Conservation (phyloP, 2,888 invertebrate species). For the Amblyteles armatorius region DNA sequence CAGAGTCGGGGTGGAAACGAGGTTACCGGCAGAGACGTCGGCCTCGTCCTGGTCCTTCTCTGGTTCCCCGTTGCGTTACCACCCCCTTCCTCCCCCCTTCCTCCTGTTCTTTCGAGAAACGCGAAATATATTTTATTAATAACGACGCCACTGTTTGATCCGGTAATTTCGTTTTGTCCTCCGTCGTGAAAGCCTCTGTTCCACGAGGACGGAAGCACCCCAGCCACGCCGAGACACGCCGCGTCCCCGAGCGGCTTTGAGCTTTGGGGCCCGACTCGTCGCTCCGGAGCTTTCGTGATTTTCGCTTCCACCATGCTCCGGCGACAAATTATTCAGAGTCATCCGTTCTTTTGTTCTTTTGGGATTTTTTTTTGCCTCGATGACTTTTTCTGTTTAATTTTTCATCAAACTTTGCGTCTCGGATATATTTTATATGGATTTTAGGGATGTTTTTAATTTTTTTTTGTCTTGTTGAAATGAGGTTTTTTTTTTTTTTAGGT, state of each 20-base stretch:
- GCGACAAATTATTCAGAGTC: neutral
- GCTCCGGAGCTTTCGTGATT: conserved; percentile 4
- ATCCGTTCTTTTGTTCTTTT: conserved; percentile 8
- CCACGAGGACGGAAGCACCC: conserved; percentile 9
- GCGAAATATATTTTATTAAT: conserved; percentile 79
- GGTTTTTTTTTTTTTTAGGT: too few relatives aligned
- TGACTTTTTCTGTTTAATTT: neutral
- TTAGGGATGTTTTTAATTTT: neutral
- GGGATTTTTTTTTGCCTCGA: neutral
- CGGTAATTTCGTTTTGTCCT: conserved; percentile 78
- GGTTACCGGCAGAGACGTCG: conserved; percentile 74
- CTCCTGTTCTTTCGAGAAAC: conserved; percentile 50
- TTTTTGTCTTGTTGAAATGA: neutral
- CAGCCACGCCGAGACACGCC: neutral
- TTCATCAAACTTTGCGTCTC: neutral
- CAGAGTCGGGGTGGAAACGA: conserved; percentile 77
- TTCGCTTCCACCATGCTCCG: neutral
- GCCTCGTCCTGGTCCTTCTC: conserved; percentile 39
- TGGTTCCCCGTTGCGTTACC: conserved; percentile 4
- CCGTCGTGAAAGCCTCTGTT: conserved; percentile 69
- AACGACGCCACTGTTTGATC: conserved; percentile 79
- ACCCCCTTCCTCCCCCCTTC: neutral
- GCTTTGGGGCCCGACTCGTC: conserved; percentile 16
- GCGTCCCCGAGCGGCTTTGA: conserved; percentile 18
- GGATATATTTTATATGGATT: neutral